phyloP scores from a whole-genome alignment of 92 coral and sea anemone genomes.

The Heteractis magnifica region DNA sequence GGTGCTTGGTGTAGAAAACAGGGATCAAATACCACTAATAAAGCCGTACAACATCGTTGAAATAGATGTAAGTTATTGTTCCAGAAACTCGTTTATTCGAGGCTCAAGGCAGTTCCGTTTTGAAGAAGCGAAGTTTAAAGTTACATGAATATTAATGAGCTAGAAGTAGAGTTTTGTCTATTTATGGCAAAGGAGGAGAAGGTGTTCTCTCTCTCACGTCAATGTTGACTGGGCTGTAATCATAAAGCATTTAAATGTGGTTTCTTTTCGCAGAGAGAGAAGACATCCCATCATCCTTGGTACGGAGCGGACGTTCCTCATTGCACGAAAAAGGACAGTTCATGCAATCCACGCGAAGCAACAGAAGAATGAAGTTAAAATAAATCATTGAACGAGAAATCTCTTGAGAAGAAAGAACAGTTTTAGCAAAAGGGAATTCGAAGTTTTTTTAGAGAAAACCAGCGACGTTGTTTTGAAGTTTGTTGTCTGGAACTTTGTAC shows the following conservation, averaged over 20 bases:
- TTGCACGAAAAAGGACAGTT: background rate
- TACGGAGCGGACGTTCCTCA: background rate
- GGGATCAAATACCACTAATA: background rate
- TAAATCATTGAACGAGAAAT: background rate
- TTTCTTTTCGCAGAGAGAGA: slow-evolving; percentile 14
- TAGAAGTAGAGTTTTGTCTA: slow-evolving; percentile 1
- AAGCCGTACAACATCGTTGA: background rate
- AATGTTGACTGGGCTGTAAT: background rate
- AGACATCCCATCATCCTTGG: background rate
- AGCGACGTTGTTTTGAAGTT: background rate
- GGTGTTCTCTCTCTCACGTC: slow-evolving; percentile 18
- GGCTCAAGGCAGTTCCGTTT: slow-evolving; percentile 10
- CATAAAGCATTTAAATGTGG: slow-evolving; percentile 25
- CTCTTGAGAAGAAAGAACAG: background rate
- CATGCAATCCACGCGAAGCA: background rate
- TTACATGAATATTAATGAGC: slow-evolving; percentile 20
- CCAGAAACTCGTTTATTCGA: background rate
- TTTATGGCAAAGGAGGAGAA: slow-evolving; percentile 14
- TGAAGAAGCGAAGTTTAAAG: slow-evolving; percentile 13
- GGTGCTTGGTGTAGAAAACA: background rate
- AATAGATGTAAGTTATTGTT: background rate
- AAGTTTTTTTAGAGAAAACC: background rate
- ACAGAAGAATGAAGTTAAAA: background rate
- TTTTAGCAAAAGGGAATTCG: background rate
- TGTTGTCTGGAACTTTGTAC: background rate